These are phyloP conservation scores for Drosophila lutescens DNA, from an alignment of 2,888 invertebrate species.

Conservation along the genomic window DNA sequence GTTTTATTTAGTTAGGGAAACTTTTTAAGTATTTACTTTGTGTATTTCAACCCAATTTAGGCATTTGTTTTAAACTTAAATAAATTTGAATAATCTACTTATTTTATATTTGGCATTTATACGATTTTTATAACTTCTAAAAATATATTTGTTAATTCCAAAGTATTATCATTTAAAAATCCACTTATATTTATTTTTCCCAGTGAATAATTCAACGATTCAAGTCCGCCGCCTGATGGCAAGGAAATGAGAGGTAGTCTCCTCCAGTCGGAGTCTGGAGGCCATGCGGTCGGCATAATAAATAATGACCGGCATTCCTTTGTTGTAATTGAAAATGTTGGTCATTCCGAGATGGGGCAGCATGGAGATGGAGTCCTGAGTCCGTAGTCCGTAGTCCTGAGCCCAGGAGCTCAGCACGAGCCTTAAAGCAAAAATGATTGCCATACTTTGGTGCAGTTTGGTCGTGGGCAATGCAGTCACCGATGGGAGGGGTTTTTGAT, in stretches of 20 bases:
- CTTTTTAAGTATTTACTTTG: too few relatives aligned
- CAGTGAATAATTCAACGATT: slow-evolving; percentile 22
- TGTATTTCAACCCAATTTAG: too few relatives aligned
- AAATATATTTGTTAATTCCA: neutral
- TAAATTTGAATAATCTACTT: too few relatives aligned
- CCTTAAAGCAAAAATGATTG: slow-evolving; percentile 82
- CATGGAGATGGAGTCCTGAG: slow-evolving; percentile 11
- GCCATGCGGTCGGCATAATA: slow-evolving; percentile 80
- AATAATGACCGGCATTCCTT: slow-evolving; percentile 82
- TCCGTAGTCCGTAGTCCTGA: slow-evolving; percentile 19
- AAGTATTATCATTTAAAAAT: neutral
- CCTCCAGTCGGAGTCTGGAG: slow-evolving; percentile 50
- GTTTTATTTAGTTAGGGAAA: too few relatives aligned
- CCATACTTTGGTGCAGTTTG: slow-evolving; percentile 79
- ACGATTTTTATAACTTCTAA: too few relatives aligned
- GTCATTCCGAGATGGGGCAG: slow-evolving; percentile 70
- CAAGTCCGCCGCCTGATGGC: slow-evolving; percentile 8
- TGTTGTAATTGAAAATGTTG: slow-evolving; percentile 83
- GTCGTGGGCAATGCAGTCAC: slow-evolving; percentile 46
- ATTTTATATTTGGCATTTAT: too few relatives aligned
- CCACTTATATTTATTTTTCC: slow-evolving; percentile 7
- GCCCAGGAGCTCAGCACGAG: slow-evolving; percentile 43
- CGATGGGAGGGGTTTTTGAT: slow-evolving; percentile 1
- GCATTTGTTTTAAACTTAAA: too few relatives aligned
- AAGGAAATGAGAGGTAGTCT: slow-evolving; percentile 15